Evolutionary conservation across 2,797 vertebrate genomes (phyloP).

Genomic region (Sternarchorhynchus goeldii): DNA sequence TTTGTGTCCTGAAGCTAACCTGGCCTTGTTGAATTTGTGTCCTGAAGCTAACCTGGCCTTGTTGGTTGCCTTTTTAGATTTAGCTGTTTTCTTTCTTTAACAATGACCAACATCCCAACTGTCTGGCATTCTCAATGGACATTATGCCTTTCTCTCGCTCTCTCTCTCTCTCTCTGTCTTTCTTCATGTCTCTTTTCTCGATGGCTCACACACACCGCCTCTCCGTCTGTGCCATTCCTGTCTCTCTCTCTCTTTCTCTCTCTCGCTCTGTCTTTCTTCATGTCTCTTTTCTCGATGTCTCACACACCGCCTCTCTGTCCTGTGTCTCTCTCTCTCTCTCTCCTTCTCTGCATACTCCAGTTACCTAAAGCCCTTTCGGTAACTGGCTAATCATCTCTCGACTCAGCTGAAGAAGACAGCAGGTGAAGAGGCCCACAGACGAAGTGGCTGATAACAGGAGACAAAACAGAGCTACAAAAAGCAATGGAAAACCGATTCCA

Average conservation of each 20-base stretch:
- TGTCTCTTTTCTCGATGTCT: constrained; percentile 21
- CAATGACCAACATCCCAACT: neutral
- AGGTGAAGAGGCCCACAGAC: neutral
- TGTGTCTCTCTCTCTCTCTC: constrained; percentile 26
- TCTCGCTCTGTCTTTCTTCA: neutral
- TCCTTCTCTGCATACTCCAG: constrained; percentile 23
- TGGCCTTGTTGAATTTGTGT: constrained; percentile 61
- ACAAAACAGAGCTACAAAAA: too few species aligned
- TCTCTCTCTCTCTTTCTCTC: constrained; percentile 3
- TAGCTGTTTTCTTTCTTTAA: constrained; percentile 34
- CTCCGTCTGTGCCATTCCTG: neutral
- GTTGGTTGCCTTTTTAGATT: constrained; percentile 59
- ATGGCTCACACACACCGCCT: neutral
- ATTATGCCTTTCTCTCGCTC: constrained; percentile 9
- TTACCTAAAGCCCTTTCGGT: constrained; percentile 27
- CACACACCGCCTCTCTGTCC: constrained; percentile 4
- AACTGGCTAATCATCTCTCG: neutral
- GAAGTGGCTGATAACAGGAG: neutral
- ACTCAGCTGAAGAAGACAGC: neutral
- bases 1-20: neutral
- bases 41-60: constrained; percentile 64
- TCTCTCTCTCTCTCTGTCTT: neutral
- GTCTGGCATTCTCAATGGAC: constrained; percentile 31
- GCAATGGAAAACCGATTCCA: neutral
- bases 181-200: constrained; percentile 30